phyloP scores from a whole-genome alignment of 2,113 vertebrate genomes.

The Elephas maximus region DNA sequence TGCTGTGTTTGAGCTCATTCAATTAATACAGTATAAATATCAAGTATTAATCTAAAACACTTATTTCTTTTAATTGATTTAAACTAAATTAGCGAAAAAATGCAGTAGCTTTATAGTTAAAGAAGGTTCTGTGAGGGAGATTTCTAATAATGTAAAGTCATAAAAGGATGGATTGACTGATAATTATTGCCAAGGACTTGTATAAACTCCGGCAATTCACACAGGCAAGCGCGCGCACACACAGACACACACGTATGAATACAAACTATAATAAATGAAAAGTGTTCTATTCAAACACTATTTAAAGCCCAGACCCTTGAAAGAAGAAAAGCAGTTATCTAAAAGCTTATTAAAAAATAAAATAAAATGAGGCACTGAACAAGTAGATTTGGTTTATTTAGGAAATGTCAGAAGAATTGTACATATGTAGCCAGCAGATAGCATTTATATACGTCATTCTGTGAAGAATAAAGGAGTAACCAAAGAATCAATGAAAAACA shows the following conservation, averaged over 20 bases:
- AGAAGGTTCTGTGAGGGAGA: background rate
- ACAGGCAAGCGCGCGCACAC: background rate
- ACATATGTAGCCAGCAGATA: background rate
- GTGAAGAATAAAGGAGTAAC: background rate
- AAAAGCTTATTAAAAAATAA: background rate
- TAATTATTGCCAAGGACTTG: background rate
- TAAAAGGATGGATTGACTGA: background rate
- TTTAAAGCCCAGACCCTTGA: background rate
- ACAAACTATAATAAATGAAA: background rate
- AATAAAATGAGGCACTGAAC: background rate
- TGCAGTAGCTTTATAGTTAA: background rate
- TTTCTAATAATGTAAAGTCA: background rate
- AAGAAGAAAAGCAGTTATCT: background rate
- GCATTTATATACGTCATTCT: background rate
- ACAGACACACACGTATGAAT: background rate
- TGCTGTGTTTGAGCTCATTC: background rate
- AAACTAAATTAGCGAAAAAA: background rate
- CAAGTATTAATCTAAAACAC: background rate
- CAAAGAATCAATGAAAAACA: background rate
- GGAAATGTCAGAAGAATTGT: background rate
- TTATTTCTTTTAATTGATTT: background rate
- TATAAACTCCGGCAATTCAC: background rate
- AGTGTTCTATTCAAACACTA: background rate
- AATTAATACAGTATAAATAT: background rate
- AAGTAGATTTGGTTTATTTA: constrained; percentile 10